These are phyloP conservation scores for Sylvicola cinctus DNA, from an alignment of 2,888 invertebrate species.

Conservation along the genomic window DNA sequence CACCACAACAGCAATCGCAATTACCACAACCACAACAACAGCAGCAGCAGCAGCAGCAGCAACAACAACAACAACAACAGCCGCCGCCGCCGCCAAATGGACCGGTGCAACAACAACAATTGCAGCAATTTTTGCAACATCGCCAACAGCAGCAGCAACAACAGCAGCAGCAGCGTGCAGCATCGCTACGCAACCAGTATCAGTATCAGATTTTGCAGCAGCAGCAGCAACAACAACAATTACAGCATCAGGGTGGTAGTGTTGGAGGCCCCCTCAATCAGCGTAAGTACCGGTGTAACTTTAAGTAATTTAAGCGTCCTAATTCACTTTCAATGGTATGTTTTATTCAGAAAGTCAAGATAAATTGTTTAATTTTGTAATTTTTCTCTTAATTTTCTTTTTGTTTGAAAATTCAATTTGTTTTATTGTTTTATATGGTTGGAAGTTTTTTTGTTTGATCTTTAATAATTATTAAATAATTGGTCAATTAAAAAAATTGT, in stretches of 20 bases:
- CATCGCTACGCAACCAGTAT: constrained; percentile 14
- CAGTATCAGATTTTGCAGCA: constrained; percentile 13
- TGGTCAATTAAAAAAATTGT: no score
- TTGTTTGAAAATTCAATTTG: no score
- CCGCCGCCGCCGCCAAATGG: not conserved
- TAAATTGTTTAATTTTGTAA: no score
- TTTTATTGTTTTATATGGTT: no score
- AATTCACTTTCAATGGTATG: no score
- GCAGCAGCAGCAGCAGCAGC: constrained; percentile 4
- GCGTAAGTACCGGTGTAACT: no score
- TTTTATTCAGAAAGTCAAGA: no score
- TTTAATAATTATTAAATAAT: no score
- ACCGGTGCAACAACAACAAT: constrained; percentile 4
- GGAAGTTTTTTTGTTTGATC: no score
- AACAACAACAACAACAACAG: constrained; percentile 8
- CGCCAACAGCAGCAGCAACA: constrained; percentile 6
- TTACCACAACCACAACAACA: constrained; percentile 8
- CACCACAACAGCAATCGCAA: constrained; percentile 6
- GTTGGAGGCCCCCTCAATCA: no score
- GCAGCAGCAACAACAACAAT: constrained; percentile 5
- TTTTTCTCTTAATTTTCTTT: no score
- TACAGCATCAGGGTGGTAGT: constrained; percentile 1
- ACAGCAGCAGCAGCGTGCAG: constrained; percentile 6
- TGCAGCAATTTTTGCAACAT: constrained; percentile 7
- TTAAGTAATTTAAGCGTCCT: no score